Evolutionary conservation across 2,888 invertebrate species (phyloP).

Genomic region (Cosmia pyralina): DNA sequence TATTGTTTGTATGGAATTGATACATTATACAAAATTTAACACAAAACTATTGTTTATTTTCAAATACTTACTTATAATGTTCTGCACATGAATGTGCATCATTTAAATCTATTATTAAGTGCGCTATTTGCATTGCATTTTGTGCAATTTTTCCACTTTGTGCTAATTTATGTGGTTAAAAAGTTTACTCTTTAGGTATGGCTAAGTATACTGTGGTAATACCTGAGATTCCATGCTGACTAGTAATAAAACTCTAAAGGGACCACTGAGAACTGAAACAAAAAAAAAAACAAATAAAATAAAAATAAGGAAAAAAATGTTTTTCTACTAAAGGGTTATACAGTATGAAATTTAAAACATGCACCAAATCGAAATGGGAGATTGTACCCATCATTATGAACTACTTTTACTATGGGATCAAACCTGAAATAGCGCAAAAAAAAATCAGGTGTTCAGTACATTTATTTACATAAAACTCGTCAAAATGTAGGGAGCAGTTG

Average conservation of each 20-base stretch:
- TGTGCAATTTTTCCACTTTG: constrained; percentile 63
- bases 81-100: constrained; percentile 33
- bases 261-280: constrained; percentile 88
- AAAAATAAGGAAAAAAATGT: constrained; percentile 48
- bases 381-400: too few species aligned
- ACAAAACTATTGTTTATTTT: neutral
- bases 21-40: constrained; percentile 8
- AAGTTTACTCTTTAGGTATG: constrained; percentile 31
- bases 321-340: neutral
- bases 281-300: constrained; percentile 71
- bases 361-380: too few species aligned
- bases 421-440: too few species aligned
- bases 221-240: constrained; percentile 64
- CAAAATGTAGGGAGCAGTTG: too few species aligned
- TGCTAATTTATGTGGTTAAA: constrained; percentile 46
- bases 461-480: too few species aligned
- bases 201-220: constrained; percentile 30
- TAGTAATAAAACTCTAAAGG: constrained; percentile 72
- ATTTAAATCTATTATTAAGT: constrained; percentile 29
- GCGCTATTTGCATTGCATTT: constrained; percentile 49
- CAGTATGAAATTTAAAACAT: too few species aligned
- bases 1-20: constrained; percentile 8
- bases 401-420: too few species aligned
- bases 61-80: neutral
- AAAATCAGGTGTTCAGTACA: too few species aligned